Evolutionary conservation across 2,888 invertebrate species (phyloP).

Genomic region (Sphinx pinastri): DNA sequence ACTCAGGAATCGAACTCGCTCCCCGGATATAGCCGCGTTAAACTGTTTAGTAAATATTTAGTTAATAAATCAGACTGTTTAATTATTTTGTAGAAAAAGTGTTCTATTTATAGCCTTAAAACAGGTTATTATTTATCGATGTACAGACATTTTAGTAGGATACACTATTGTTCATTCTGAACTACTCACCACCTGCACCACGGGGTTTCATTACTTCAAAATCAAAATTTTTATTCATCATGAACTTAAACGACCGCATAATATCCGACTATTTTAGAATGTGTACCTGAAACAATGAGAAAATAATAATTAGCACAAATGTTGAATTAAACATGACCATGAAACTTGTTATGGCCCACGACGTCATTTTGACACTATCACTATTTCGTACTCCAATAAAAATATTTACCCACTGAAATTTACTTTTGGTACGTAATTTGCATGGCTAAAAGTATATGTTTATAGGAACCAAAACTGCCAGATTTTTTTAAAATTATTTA

Average conservation of each 20-base stretch:
- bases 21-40: not conserved
- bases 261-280: not conserved
- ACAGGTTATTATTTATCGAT: no score
- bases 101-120: not conserved
- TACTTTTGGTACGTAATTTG: no score
- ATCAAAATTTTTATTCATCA: not conserved
- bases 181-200: not conserved
- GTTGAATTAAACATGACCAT: not conserved
- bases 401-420: no score
- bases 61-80: not conserved
- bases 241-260: not conserved
- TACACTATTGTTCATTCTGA: not conserved
- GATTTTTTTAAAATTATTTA: no score
- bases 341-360: not conserved
- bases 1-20: slow-evolving; percentile 19
- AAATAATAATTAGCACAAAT: not conserved
- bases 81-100: not conserved
- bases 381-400: not conserved
- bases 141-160: no score
- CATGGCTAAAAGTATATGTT: no score
- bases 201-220: not conserved
- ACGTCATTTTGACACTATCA: not conserved
- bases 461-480: no score
- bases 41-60: not conserved
- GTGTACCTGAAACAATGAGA: slow-evolving; percentile 10